Evolutionary conservation across 2,113 vertebrate genomes (phyloP).

Genomic region (Paracanthobrama guichenoti): DNA sequence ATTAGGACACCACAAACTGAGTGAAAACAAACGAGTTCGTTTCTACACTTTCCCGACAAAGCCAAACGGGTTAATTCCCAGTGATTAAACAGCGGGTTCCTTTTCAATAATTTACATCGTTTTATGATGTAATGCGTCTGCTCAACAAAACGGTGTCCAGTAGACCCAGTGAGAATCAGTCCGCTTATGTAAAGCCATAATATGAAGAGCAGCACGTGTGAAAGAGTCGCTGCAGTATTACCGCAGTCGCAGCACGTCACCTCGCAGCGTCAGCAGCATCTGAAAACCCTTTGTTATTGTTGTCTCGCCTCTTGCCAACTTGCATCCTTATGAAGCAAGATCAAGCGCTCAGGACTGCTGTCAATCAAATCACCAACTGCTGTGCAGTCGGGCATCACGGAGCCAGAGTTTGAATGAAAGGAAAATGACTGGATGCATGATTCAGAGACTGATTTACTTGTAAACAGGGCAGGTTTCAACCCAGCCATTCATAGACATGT

Average conservation of each 20-base stretch:
- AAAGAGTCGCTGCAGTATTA: constrained; percentile 42
- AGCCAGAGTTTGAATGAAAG: background rate
- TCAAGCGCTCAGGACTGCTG: background rate
- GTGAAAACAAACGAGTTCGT: background rate
- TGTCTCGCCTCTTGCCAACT: constrained; percentile 44
- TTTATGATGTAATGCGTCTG: background rate
- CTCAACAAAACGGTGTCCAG: background rate
- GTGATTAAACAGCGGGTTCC: background rate
- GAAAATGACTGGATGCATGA: background rate
- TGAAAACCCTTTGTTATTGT: constrained; percentile 44
- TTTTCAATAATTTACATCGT: background rate
- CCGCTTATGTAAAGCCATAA: background rate
- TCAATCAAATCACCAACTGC: constrained; percentile 2
- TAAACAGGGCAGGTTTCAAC: background rate
- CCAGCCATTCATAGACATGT: background rate
- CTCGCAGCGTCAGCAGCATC: constrained; percentile 51
- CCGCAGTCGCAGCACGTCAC: constrained; percentile 54
- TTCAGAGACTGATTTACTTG: background rate
- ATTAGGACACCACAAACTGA: background rate
- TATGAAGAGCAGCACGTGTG: constrained; percentile 1
- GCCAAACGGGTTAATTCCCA: background rate
- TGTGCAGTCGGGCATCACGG: background rate
- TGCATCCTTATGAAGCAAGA: constrained; percentile 32
- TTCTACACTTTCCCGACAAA: background rate
- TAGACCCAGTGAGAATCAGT: background rate